Base-by-base conservation (phyloP, 2,888 invertebrate genomes). In the Bugula neritina region DNA sequence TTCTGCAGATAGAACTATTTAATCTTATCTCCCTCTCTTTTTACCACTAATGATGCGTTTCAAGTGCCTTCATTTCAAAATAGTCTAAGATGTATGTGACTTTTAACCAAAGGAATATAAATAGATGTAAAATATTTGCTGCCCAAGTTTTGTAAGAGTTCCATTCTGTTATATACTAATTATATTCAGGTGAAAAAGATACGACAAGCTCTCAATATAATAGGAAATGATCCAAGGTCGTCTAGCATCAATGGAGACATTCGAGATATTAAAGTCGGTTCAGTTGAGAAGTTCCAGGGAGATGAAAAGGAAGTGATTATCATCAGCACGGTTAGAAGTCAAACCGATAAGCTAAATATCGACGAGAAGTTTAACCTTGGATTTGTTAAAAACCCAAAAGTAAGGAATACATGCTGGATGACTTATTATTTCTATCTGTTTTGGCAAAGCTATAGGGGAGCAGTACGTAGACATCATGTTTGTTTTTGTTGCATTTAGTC, bases 241-340 rank as follows among this genome's bases (percentile, higher is more conserved):
- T 13, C 2, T 43, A 17, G 43, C 17, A 43, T 43, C 5, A 17
- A 43, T 43, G 43, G 43, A 31, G n/a, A 31, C n/a, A 27, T 63
- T 2, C 29, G n/a, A 27, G 25, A 78, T 2, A 76, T 82, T 52
- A 77, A 77, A 55, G 79, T 80, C 1, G 81, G 81, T 29, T 79
- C 80, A 1, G 80, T 80, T 35, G 82, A 82, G 73, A 81, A 81
- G 72, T 82, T 82, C 73, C 82, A 81, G 73, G 81, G 82, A 23
- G 79, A 80, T 72, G 82, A 82, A 72, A 72, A 77, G 23, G 75
- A 74, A 52, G 78, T 81, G 57, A 79, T 82, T 73, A 79, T 82
- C 35, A 79, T 82, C 13, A 80, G 80, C 57, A 80, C 82, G 29
- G 82, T 82, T 27, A 74, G 81, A 3, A 80, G 78, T 75, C 77